These are phyloP conservation scores for Anolis carolinensis DNA, from an alignment of 2,113 vertebrate genomes.

Conservation along the genomic window DNA sequence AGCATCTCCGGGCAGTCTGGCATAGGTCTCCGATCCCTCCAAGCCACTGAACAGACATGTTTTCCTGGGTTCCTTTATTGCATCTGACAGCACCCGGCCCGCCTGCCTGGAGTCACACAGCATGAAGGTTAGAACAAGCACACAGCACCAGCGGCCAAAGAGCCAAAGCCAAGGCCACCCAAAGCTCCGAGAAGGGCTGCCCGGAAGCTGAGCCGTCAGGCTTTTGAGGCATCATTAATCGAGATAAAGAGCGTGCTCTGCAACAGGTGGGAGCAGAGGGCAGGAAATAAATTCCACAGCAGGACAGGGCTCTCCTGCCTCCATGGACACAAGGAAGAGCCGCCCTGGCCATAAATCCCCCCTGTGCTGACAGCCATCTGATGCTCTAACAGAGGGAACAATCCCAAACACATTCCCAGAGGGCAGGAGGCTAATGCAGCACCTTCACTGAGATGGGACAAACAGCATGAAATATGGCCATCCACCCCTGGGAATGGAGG, in stretches of 20 bases:
- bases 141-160: background rate
- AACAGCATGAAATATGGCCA: constrained; percentile 20
- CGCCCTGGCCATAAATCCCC: constrained; percentile 7
- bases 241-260: constrained; percentile 25
- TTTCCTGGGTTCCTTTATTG: constrained; percentile 15
- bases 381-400: constrained; percentile 19
- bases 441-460: constrained; percentile 1
- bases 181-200: background rate
- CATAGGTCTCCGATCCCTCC: background rate
- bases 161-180: constrained; percentile 16
- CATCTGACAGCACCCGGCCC: constrained; percentile 22
- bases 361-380: constrained; percentile 9
- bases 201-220: background rate
- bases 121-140: background rate
- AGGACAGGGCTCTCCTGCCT: constrained; percentile 15
- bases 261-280: constrained; percentile 42
- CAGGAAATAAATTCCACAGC: constrained; percentile 32
- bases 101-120: constrained; percentile 23
- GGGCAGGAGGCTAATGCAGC: constrained; percentile 15
- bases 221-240: constrained; percentile 14
- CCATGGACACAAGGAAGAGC: background rate
- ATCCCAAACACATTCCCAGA: constrained; percentile 8
- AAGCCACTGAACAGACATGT: background rate
- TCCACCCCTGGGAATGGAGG: background rate
- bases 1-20: background rate